Conservation (phyloP, 2,888 invertebrate genomes). For the Aphrophora alni region DNA sequence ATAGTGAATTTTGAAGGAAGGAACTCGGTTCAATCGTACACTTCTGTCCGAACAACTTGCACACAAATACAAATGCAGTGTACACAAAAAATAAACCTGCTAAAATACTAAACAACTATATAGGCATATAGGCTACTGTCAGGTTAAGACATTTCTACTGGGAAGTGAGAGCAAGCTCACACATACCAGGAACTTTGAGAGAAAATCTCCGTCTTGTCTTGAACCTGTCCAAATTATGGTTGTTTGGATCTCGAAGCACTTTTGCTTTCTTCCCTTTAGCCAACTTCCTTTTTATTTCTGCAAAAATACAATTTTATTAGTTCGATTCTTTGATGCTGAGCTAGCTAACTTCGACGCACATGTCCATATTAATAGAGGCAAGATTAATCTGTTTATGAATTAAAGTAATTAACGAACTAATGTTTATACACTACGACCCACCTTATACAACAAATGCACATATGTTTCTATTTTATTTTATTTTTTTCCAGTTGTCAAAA, state of each 20-base stretch:
- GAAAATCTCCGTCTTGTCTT: conserved; percentile 37
- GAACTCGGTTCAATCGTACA: too few relatives aligned
- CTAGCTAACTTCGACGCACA: background rate
- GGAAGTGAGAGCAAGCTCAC: conserved; percentile 32
- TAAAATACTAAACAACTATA: background rate
- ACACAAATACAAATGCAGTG: too few relatives aligned
- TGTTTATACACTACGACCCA: too few relatives aligned
- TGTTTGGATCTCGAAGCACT: conserved; percentile 27
- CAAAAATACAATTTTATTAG: conserved; percentile 28
- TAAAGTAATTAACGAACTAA: too few relatives aligned
- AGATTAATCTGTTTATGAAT: too few relatives aligned
- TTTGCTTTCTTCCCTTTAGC: conserved; percentile 44
- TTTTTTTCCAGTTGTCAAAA: too few relatives aligned
- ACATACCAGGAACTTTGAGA: conserved; percentile 37
- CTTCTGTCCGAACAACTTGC: too few relatives aligned
- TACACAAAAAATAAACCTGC: background rate
- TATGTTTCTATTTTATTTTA: too few relatives aligned
- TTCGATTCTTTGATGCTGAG: background rate
- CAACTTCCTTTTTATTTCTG: conserved; percentile 47
- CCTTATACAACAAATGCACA: too few relatives aligned
- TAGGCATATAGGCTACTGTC: background rate
- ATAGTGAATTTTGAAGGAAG: too few relatives aligned
- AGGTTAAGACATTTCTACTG: conserved; percentile 1
- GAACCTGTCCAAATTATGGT: conserved; percentile 33
- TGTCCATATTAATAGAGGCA: background rate